phyloP scores from a whole-genome alignment of 1,140 invertebrate species.

The Brachionus calyciflorus region DNA sequence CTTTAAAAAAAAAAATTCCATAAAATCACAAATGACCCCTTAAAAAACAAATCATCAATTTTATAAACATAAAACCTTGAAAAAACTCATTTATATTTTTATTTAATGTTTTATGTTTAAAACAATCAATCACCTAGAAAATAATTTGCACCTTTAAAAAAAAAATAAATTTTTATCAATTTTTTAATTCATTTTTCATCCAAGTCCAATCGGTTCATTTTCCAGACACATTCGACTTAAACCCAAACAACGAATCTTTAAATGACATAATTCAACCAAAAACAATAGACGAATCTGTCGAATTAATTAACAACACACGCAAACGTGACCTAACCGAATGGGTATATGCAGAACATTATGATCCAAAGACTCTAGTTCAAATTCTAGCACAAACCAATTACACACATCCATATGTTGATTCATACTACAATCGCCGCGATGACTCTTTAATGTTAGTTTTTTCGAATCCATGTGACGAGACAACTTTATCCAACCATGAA shows the following conservation, averaged over 20 bases:
- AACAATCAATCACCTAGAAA: too few species aligned
- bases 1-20: too few species aligned
- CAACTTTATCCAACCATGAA: conserved; percentile 54
- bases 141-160: too few species aligned
- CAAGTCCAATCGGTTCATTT: conserved; percentile 45
- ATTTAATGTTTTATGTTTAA: too few species aligned
- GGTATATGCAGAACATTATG: conserved; percentile 59
- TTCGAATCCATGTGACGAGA: conserved; percentile 56
- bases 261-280: conserved; percentile 31
- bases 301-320: conserved; percentile 54
- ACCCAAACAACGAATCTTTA: neutral
- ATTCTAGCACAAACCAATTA: conserved; percentile 55
- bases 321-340: conserved; percentile 58
- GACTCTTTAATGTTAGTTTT: conserved; percentile 56
- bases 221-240: conserved; percentile 33
- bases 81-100: too few species aligned
- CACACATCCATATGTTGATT: conserved; percentile 55
- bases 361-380: conserved; percentile 56
- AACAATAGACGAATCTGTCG: conserved; percentile 48
- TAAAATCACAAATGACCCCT: too few species aligned
- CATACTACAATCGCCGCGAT: conserved; percentile 59
- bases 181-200: neutral
- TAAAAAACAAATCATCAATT: too few species aligned
- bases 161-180: too few species aligned
- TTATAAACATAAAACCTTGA: too few species aligned